Evolutionary conservation across 2,113 vertebrate genomes (phyloP).

Genomic region (Maccullochella peelii): DNA sequence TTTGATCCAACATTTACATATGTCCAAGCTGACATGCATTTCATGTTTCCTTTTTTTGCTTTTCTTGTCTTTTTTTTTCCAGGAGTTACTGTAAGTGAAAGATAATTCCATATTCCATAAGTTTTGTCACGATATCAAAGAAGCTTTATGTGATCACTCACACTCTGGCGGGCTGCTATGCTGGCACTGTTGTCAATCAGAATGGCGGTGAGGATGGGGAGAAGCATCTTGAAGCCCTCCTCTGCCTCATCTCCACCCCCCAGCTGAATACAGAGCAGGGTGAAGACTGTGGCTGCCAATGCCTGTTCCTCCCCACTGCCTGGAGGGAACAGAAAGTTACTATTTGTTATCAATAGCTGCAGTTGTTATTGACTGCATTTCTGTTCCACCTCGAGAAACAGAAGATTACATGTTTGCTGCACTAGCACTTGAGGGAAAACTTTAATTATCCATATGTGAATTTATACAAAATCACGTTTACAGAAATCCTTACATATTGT

Average conservation of each 20-base stretch:
- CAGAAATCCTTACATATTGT: no score
- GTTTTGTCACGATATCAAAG: not conserved
- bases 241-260: conserved; percentile 91
- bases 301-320: conserved; percentile 95
- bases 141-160: conserved; percentile 79
- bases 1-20: not conserved
- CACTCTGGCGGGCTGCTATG: conserved; percentile 89
- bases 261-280: conserved; percentile 94
- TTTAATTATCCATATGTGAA: not conserved
- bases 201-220: conserved; percentile 87
- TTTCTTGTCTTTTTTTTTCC: not conserved
- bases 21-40: not conserved
- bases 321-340: conserved; percentile 46
- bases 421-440: not conserved
- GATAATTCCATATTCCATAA: not conserved
- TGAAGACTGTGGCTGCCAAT: conserved; percentile 85
- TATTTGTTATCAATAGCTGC: not conserved
- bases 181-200: conserved; percentile 88
- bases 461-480: rapidly evolving
- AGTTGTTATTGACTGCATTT: rapidly evolving
- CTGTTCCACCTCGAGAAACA: not conserved
- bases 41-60: no score
- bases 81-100: no score
- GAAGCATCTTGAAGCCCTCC: conserved; percentile 89
- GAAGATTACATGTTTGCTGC: not conserved